A percentile compares a stretch with the other conserved stretches of the same genome.
Conservation (phyloP, 2,888 invertebrate species). For the Melitaea athalia region DNA sequence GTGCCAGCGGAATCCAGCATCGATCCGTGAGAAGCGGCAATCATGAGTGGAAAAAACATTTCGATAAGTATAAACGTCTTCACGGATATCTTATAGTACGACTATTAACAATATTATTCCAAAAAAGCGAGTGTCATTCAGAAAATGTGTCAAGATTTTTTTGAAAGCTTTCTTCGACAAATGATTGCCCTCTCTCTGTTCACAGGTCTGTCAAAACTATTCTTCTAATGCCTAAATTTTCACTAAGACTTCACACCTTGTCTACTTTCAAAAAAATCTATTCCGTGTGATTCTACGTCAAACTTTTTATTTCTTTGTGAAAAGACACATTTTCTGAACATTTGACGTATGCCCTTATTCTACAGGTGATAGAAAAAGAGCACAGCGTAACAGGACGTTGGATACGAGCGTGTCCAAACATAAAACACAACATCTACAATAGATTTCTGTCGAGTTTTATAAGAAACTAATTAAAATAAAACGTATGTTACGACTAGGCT, state of each 20-base stretch:
- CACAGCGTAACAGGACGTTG: slow-evolving; percentile 48
- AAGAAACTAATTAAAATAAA: slow-evolving; percentile 52
- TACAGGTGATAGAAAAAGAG: slow-evolving; percentile 47
- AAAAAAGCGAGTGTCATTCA: slow-evolving; percentile 78
- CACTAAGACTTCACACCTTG: slow-evolving; percentile 78
- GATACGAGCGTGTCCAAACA: slow-evolving; percentile 48
- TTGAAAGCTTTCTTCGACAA: slow-evolving; percentile 81
- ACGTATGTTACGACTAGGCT: slow-evolving; percentile 63
- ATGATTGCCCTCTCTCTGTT: slow-evolving; percentile 76
- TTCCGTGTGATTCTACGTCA: slow-evolving; percentile 69
- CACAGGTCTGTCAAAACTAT: slow-evolving; percentile 52
- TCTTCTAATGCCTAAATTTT: slow-evolving; percentile 56
- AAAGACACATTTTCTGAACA: slow-evolving; percentile 92
- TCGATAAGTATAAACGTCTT: slow-evolving; percentile 68
- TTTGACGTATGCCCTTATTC: slow-evolving; percentile 49
- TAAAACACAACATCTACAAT: slow-evolving; percentile 65
- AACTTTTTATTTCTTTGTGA: slow-evolving; percentile 84
- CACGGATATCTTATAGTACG: slow-evolving; percentile 42
- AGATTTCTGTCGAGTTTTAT: slow-evolving; percentile 52
- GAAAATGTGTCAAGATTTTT: slow-evolving; percentile 88
- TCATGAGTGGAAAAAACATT: slow-evolving; percentile 82
- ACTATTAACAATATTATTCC: slow-evolving; percentile 8
- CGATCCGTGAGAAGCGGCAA: slow-evolving; percentile 81
- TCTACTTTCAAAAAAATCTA: slow-evolving; percentile 85
- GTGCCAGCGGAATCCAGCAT: slow-evolving; percentile 76